These are phyloP conservation scores for Callimico goeldii DNA, from an alignment of 2,797 vertebrate genomes.

Conservation along the genomic window DNA sequence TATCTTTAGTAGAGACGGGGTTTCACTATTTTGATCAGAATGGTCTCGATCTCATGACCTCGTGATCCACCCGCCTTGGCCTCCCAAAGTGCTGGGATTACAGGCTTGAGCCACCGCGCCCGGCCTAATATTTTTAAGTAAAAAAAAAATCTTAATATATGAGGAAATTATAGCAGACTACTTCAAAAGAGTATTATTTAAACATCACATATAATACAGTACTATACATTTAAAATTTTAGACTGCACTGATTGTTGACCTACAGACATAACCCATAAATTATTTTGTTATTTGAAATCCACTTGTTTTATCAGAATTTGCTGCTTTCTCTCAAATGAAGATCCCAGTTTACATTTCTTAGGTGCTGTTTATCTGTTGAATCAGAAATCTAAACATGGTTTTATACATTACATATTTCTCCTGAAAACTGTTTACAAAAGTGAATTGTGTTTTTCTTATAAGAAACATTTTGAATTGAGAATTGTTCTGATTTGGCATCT, in stretches of 20 bases:
- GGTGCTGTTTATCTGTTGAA: background rate
- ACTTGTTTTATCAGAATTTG: slow-evolving; percentile 44
- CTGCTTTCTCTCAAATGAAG: slow-evolving; percentile 6
- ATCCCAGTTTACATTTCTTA: slow-evolving; percentile 38
- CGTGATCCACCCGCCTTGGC: too few species aligned
- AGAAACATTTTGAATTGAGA: slow-evolving; percentile 35
- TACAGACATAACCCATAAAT: background rate
- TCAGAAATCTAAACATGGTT: slow-evolving; percentile 37
- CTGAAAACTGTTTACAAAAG: slow-evolving; percentile 31
- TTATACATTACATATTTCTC: slow-evolving; percentile 37
- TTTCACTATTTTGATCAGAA: too few species aligned
- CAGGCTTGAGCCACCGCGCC: too few species aligned
- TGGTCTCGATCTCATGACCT: too few species aligned
- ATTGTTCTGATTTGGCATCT: slow-evolving; percentile 42
- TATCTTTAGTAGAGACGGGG: too few species aligned
- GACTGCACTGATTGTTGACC: background rate
- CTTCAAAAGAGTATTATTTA: slow-evolving; percentile 49
- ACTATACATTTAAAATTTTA: slow-evolving; percentile 37
- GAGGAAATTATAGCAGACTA: slow-evolving; percentile 7
- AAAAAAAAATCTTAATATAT: background rate
- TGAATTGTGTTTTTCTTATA: slow-evolving; percentile 53
- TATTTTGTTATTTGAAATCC: slow-evolving; percentile 34
- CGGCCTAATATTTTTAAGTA: too few species aligned
- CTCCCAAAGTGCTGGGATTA: too few species aligned
- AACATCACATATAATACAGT: background rate